These are phyloP conservation scores for Odobenus rosmarus DNA, from an alignment of 2,113 vertebrate genomes.

Conservation along the genomic window DNA sequence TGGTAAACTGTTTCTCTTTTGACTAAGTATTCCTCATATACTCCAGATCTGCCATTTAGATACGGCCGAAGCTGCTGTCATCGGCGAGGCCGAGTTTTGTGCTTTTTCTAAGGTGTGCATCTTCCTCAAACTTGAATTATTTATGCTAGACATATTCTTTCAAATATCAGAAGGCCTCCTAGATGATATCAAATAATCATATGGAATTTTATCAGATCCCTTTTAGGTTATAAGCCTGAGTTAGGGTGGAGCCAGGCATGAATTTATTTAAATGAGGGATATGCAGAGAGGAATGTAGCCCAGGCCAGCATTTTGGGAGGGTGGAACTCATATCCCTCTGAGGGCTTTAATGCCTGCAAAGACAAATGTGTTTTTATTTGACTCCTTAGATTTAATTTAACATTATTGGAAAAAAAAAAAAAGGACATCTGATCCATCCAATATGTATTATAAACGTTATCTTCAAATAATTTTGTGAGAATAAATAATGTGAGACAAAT, in stretches of 20 bases:
- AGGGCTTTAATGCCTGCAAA: background rate
- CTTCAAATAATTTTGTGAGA: background rate
- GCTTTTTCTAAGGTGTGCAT: background rate
- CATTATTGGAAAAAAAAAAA: background rate
- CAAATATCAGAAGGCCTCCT: background rate
- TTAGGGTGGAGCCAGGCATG: background rate
- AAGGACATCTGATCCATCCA: background rate
- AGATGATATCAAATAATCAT: background rate
- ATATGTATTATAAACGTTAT: background rate
- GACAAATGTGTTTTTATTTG: background rate
- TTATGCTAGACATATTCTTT: background rate
- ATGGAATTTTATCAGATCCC: background rate
- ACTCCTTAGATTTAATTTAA: background rate
- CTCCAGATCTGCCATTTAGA: background rate
- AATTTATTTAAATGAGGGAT: background rate
- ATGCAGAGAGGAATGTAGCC: fast-evolving
- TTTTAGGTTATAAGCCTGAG: background rate
- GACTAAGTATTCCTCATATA: background rate
- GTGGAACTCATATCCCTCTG: fast-evolving
- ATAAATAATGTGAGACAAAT: background rate
- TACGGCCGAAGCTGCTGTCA: background rate
- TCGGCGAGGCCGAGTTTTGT: background rate
- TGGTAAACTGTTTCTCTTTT: background rate
- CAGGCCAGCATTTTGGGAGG: background rate
- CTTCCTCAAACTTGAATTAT: background rate